Evolutionary conservation across 2,888 invertebrate genomes (phyloP).

Genomic region (Eustalomyia histrio): DNA sequence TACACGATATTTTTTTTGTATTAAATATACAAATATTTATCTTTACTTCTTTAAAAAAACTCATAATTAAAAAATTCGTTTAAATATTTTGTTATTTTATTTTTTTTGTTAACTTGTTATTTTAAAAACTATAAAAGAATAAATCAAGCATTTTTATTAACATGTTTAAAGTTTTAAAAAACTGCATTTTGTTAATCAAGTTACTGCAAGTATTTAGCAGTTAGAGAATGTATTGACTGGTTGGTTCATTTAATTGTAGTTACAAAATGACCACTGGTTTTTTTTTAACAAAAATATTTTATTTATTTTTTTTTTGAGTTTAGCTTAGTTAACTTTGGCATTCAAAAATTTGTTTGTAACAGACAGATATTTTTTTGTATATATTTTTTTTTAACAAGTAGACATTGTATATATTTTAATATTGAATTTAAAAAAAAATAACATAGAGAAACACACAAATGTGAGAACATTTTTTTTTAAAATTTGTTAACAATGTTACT

Average conservation of each 20-base stretch:
- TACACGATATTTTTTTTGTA: not conserved
- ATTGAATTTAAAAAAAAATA: not conserved
- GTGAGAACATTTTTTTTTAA: too few species aligned
- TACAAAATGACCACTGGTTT: constrained; percentile 41
- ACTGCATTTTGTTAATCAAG: constrained; percentile 1
- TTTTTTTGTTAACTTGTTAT: not conserved
- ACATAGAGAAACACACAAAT: not conserved
- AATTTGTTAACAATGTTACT: too few species aligned
- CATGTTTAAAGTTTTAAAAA: not conserved
- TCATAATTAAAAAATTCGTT: constrained; percentile 13
- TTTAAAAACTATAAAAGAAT: not conserved
- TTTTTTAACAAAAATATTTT: not conserved
- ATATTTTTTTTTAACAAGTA: not conserved
- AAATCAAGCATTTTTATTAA: constrained; percentile 8
- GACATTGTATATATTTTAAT: not conserved
- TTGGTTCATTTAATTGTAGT: constrained; percentile 38
- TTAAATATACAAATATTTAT: not conserved
- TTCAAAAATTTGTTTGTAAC: constrained; percentile 53
- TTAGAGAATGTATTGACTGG: constrained; percentile 20
- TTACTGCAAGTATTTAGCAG: constrained; percentile 12
- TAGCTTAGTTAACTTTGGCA: constrained; percentile 61
- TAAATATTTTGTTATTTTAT: not conserved
- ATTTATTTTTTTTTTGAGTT: too few species aligned
- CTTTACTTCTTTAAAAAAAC: not conserved
- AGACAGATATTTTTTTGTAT: constrained; percentile 18